Evolutionary conservation across 2,888 invertebrate genomes (phyloP), one percentile per base, ranked within the genome.

Genomic region (Flexamia atlantica): DNA sequence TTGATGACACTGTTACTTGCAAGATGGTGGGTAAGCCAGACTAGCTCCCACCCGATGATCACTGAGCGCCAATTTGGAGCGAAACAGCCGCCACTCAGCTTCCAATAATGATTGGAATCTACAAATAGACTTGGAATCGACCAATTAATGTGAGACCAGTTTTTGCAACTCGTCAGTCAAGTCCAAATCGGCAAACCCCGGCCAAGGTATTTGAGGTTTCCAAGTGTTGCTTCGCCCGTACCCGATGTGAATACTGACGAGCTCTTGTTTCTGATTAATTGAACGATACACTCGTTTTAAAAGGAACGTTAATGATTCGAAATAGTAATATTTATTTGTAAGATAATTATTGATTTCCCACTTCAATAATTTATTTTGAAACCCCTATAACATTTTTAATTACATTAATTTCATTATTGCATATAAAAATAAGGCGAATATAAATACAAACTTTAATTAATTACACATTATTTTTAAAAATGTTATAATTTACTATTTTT

Each of bases 61-160:
- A 28, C 64, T 64, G 64, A 64, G 57, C 57, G 23, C 64, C 64
- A 64, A 64, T 64, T 64, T 64, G 5, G 64, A 28, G 12, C 64
- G 64, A 64, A 64, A 64, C 64, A 9, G 64, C 64, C 64, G 17
- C 64, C 64, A 64, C 64, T 64, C 64, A 64, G 28, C 64, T 28
- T 28, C 64, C 64, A 64, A 64, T 64, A 64, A 64, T 64, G 64
- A 64, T 64, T 64, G 64, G 64, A 64, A 64, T 64, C 64, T 64
- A 64, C 64, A 64, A 64, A 64, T 64, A 64, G 64, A 64, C 64
- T 64, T n/a, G 64, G 64, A 64, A 64, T 64, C 64, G 64, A 64
- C 64, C 64, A 64, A 64, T 64, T 64, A 64, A 64, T 64, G 64
- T 64, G 64, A 64, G 64, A 64, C 64, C 64, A 64, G 64, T 64